Evolutionary conservation across 1,140 invertebrate genomes (phyloP), one percentile per base, ranked within the genome.

Genomic region (Drosophila parabipectinata): DNA sequence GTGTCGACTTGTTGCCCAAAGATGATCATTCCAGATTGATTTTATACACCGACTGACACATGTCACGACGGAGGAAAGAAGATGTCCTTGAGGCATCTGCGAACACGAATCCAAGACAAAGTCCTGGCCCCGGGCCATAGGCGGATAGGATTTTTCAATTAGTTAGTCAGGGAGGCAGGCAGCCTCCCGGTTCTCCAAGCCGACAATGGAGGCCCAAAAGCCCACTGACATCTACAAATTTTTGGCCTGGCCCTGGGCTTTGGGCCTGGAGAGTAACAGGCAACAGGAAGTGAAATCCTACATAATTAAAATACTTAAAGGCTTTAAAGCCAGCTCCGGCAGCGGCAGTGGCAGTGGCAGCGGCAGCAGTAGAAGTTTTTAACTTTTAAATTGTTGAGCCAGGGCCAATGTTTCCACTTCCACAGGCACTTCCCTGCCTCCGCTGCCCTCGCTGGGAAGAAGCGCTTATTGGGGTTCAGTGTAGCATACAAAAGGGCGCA

Each of bases 301-400:
- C 83, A 87, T 87, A 88, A 87, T 87, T 87, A 87, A 87, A 87
- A 88, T 88, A 87, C 83, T 87, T 87, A 87, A 87, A 87, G 83
- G 83, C 83, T 87, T 87, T 87, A 87, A 87, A 77, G 75, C 62
- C 71, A 72, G 67, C 75, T 69, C 51, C 32, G 32, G 34, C 34
- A 37, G 34, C 34, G 18, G 18, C 18, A 18, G 18, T 18, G 18
- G 18, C 18, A 18, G 18, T 18, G 18, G 18, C 18, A 18, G 18
- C 32, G 32, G 34, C 34, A 37, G 34, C 34, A n/a, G 34, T 37
- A 37, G 4, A 87, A 87, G 71, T 87, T 88, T 82, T 79, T 60
- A 78, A 87, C 75, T 83, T 88, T 79, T 79, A 76, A 83, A 88
- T 88, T 79, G 71, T 83, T 78, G 62, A 77, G 60, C 60, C 57